These are phyloP conservation scores for Pseudococcus jackbeardsleyi DNA, from an alignment of 2,888 invertebrate species.

Conservation along the genomic window DNA sequence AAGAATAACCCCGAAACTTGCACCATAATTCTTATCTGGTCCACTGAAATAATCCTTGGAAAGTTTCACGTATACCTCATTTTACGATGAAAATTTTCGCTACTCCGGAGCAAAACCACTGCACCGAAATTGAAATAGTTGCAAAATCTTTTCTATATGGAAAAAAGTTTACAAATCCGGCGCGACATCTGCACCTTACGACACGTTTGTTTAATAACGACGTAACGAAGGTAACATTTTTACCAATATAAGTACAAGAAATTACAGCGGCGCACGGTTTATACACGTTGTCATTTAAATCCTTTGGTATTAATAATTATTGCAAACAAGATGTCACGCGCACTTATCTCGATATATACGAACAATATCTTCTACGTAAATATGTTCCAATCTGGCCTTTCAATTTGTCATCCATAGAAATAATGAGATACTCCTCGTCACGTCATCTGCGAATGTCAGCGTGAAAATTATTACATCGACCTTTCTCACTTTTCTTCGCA, in stretches of 20 bases:
- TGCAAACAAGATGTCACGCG: conserved; percentile 42
- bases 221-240: conserved; percentile 5
- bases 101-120: too few species aligned
- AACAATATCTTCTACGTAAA: conserved; percentile 49
- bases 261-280: neutral
- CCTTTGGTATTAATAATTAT: conserved; percentile 51
- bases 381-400: conserved; percentile 56
- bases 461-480: conserved; percentile 58
- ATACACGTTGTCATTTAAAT: conserved; percentile 45
- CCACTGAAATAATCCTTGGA: too few species aligned
- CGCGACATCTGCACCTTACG: too few species aligned
- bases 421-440: conserved; percentile 60
- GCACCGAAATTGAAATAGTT: too few species aligned
- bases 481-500: conserved; percentile 50
- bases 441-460: conserved; percentile 60
- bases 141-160: too few species aligned
- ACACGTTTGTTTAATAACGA: too few species aligned
- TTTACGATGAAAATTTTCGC: too few species aligned
- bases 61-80: too few species aligned
- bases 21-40: too few species aligned
- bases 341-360: conserved; percentile 52
- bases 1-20: too few species aligned
- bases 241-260: conserved; percentile 3
- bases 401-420: conserved; percentile 58
- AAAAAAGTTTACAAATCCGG: too few species aligned